Percentiles rank a stretch among this genome's conserved stretches.
Evolutionary conservation across 2,888 invertebrate species (phyloP).

Genomic region (Lordiphosa andalusiaca): DNA sequence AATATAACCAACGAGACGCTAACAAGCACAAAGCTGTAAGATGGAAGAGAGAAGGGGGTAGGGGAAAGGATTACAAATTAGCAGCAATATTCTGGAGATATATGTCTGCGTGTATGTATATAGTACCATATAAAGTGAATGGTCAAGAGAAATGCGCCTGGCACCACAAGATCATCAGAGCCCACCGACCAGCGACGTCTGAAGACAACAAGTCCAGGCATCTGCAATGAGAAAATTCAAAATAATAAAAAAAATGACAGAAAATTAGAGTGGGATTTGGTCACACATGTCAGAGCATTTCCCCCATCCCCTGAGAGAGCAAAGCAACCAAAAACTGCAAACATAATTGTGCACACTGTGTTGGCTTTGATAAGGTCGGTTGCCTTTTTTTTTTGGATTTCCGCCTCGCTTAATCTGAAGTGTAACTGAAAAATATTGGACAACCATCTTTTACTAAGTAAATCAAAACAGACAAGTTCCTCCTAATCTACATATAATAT

Average conservation of each 20-base stretch:
- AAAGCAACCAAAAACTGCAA: too few species aligned
- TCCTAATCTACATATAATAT: too few species aligned
- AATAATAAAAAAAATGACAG: too few species aligned
- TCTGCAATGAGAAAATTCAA: constrained; percentile 72
- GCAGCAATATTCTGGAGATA: not conserved
- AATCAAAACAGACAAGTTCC: too few species aligned
- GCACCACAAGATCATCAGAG: constrained; percentile 92
- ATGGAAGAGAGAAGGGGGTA: not conserved
- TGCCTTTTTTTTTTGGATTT: too few species aligned
- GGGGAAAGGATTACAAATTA: not conserved
- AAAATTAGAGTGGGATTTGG: constrained; percentile 1
- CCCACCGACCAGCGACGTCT: constrained; percentile 93
- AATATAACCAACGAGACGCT: constrained; percentile 77
- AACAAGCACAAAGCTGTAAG: constrained; percentile 77
- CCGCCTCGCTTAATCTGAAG: too few species aligned
- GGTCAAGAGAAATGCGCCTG: constrained; percentile 88
- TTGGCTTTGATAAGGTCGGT: too few species aligned
- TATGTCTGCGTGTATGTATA: too few species aligned
- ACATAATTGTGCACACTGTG: too few species aligned
- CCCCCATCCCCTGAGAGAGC: too few species aligned
- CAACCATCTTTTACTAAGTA: too few species aligned
- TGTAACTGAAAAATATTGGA: too few species aligned
- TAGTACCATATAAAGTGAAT: constrained; percentile 90
- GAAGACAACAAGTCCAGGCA: constrained; percentile 93
- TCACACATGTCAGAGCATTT: not conserved